phyloP scores from a whole-genome alignment of 2,113 vertebrate species.

The Conger conger region DNA sequence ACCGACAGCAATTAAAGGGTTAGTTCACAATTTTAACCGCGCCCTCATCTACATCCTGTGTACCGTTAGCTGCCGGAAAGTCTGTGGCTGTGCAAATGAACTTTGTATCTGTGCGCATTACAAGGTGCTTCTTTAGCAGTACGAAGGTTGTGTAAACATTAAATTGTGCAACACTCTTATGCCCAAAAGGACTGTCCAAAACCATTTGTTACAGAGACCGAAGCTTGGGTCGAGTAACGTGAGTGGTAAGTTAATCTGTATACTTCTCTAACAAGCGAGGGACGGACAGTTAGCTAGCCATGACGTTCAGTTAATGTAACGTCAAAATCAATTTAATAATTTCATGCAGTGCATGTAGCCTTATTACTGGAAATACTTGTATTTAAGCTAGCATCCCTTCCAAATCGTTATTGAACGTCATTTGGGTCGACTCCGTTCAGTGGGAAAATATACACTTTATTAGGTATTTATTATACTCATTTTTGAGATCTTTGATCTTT shows the following conservation, averaged over 20 bases:
- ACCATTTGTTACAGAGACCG: not conserved
- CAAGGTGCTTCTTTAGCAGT: not conserved
- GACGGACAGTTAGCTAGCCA: not conserved
- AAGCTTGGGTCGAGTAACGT: not conserved
- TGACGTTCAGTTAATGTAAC: not conserved
- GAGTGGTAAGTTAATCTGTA: slow-evolving; percentile 22
- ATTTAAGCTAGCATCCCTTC: not conserved
- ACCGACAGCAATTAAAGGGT: not conserved
- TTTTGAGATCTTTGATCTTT: too few species aligned
- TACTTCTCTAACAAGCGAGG: not conserved
- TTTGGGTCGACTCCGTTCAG: not conserved
- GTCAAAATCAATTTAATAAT: not conserved
- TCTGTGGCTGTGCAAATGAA: not conserved
- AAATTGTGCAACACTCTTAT: not conserved
- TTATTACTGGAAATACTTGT: not conserved
- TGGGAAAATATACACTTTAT: too few species aligned
- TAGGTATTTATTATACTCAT: too few species aligned
- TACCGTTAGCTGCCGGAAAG: slow-evolving; percentile 13
- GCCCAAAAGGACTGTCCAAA: not conserved
- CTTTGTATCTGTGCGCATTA: not conserved
- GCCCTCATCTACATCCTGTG: slow-evolving; percentile 1
- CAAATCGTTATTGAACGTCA: not conserved
- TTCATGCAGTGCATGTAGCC: not conserved
- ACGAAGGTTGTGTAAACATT: slow-evolving; percentile 19
- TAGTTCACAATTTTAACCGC: not conserved